Conservation (phyloP, 2,888 invertebrate species). For the Hedya salicella region DNA sequence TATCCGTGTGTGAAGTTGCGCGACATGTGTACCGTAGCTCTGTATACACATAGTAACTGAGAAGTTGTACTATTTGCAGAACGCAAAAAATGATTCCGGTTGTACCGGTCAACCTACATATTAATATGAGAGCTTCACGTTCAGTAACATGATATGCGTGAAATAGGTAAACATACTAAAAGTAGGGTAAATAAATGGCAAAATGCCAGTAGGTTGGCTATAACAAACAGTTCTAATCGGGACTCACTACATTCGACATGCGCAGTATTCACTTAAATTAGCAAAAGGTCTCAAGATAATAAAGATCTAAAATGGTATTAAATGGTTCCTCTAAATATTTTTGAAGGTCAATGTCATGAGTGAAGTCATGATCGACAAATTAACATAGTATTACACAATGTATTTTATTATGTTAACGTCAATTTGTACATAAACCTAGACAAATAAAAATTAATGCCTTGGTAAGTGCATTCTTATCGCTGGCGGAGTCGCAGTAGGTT, state of each 20-base stretch:
- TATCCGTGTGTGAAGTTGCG: too few species aligned
- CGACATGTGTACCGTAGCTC: too few species aligned
- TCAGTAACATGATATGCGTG: slow-evolving; percentile 10
- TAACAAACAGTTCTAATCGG: slow-evolving; percentile 6
- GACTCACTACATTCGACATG: slow-evolving; percentile 6
- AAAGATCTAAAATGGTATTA: too few species aligned
- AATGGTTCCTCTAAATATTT: neutral
- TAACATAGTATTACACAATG: slow-evolving; percentile 9
- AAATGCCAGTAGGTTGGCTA: slow-evolving; percentile 12
- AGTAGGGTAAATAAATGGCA: slow-evolving; percentile 17
- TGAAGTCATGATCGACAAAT: neutral
- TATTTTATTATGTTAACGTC: neutral
- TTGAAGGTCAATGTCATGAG: neutral
- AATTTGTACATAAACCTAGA: neutral
- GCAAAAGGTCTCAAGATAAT: too few species aligned
- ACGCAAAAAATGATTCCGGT: too few species aligned
- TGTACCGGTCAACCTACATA: too few species aligned
- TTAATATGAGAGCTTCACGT: neutral
- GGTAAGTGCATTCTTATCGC: slow-evolving; percentile 1
- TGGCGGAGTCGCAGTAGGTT: slow-evolving; percentile 15
- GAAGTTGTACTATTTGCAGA: too few species aligned
- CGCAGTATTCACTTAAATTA: slow-evolving; percentile 18
- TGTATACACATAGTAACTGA: too few species aligned
- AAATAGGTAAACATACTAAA: slow-evolving; percentile 4
- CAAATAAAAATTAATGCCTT: neutral